Base-by-base conservation (phyloP, 2,113 vertebrate species). In the Pycnonotus jocosus region DNA sequence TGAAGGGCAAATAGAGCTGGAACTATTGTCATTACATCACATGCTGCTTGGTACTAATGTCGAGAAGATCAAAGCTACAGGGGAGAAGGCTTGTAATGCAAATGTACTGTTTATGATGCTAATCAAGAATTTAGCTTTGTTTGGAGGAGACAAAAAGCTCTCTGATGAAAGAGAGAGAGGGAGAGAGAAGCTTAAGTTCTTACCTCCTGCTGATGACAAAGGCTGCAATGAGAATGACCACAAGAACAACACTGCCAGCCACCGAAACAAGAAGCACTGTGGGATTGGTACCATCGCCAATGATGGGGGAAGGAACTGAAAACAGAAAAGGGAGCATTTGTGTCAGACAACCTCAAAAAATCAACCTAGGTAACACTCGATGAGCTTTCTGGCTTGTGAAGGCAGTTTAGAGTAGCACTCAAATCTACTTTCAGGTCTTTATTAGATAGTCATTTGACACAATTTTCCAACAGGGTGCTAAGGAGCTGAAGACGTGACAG, bases 191-290 rank as follows among this genome's bases (percentile, higher is more conserved):
- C 95, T 96, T 88, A 95, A 91, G 81, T 65, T 96, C 98, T 98
- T 98, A 99, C 99, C 99, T 99, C 96, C 99, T 98, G 96, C 98
- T 99, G 98, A 99, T 99, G 97, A 99, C 98, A 97, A 99, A 99
- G 56, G 99, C 99, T 11, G 99, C 99, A 88, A 99, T 98, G 97
- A 99, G 98, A 97, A 99, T 99, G 98, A 99, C 98, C 97, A 99
- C 98, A 9, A 99, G 98, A 84, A 99, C 99, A 96, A 99, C 98
- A 57, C 99, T 99, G 96, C 99, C 98, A 11, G 99, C 98, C 94
- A 99, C 99, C 0, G 99, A 99, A 91, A 99, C 98, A 97, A 99
- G 98, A 12, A 99, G 96, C 76, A 99, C 99, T 0, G 99, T 99
- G 88, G 99, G 99, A 97, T 99, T 99, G 93, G 99, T 98, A 31